A percentile compares a stretch with the other conserved stretches of the same genome.
These are phyloP conservation scores for Propithecus deckenii DNA, from an alignment of 2,797 vertebrate species.

Conservation along the genomic window DNA sequence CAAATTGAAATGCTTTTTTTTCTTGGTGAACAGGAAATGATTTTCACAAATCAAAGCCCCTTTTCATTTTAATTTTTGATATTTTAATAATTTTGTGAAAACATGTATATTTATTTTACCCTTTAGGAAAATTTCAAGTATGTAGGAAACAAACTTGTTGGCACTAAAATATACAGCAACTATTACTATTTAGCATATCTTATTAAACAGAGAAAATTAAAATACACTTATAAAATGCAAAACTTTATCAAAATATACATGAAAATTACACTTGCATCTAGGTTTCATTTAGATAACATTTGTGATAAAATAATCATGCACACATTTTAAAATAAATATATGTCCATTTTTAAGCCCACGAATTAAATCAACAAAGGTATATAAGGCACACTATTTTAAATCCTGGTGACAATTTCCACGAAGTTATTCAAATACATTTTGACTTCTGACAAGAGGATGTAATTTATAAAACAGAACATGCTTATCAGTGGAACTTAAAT, in stretches of 20 bases:
- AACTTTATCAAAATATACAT: constrained; percentile 89
- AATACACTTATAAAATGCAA: constrained; percentile 90
- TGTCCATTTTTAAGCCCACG: constrained; percentile 90
- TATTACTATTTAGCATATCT: constrained; percentile 93
- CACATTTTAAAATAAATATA: constrained; percentile 90
- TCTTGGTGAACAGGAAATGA: constrained; percentile 80
- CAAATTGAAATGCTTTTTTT: constrained; percentile 82
- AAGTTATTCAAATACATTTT: constrained; percentile 98
- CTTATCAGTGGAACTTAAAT: constrained; percentile 92
- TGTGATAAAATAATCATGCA: constrained; percentile 93
- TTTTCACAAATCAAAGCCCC: constrained; percentile 89
- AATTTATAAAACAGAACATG: constrained; percentile 97
- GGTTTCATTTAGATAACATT: constrained; percentile 94
- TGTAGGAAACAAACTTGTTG: constrained; percentile 89
- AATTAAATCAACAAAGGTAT: constrained; percentile 94
- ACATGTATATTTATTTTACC: constrained; percentile 96
- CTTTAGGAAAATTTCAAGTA: constrained; percentile 90
- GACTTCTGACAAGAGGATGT: constrained; percentile 97
- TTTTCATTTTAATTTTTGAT: constrained; percentile 88
- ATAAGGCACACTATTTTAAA: constrained; percentile 91
- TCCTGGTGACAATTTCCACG: constrained; percentile 94
- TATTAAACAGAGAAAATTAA: constrained; percentile 91
- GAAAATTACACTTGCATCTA: constrained; percentile 87
- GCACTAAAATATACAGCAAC: constrained; percentile 94
- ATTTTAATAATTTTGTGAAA: constrained; percentile 89